A percentile compares a stretch with the other conserved stretches of the same genome.
Conservation (phyloP, 1,140 invertebrate genomes). For the Platyura marginata region DNA sequence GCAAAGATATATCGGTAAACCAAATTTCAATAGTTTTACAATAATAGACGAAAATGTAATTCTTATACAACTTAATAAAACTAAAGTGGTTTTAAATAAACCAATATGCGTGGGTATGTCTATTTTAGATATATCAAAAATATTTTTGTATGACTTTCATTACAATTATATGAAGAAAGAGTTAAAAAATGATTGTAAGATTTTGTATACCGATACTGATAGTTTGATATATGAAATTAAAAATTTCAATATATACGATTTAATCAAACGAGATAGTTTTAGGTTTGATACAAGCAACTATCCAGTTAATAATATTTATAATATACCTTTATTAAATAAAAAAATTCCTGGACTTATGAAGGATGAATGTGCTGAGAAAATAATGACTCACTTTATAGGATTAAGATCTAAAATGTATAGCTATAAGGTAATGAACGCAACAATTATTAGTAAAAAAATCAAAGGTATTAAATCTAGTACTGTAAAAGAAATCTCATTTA, state of each 20-base stretch:
- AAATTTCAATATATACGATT: slow-evolving; percentile 23
- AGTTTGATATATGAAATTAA: slow-evolving; percentile 21
- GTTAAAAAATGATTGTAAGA: slow-evolving; percentile 8
- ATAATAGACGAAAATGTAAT: slow-evolving; percentile 19
- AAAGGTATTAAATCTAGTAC: no score
- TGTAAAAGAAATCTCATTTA: no score
- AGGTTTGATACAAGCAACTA: slow-evolving; percentile 8
- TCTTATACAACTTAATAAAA: slow-evolving; percentile 19
- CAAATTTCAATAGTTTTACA: slow-evolving; percentile 18
- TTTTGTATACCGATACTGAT: slow-evolving; percentile 28
- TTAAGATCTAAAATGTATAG: no score
- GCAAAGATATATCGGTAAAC: slow-evolving; percentile 17
- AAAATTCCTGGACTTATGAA: no score
- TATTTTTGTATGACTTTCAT: slow-evolving; percentile 17
- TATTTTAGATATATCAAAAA: slow-evolving; percentile 24
- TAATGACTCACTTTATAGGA: no score
- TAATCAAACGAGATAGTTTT: not conserved
- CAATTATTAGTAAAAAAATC: no score
- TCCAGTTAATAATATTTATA: no score
- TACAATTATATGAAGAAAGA: slow-evolving; percentile 13
- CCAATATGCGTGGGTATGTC: slow-evolving; percentile 23
- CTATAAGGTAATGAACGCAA: no score
- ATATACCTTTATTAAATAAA: no score
- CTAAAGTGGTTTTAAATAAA: slow-evolving; percentile 20
- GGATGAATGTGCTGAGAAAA: no score